Conservation (phyloP, 2,113 vertebrate genomes). For the Anarhynchus alexandrinus region DNA sequence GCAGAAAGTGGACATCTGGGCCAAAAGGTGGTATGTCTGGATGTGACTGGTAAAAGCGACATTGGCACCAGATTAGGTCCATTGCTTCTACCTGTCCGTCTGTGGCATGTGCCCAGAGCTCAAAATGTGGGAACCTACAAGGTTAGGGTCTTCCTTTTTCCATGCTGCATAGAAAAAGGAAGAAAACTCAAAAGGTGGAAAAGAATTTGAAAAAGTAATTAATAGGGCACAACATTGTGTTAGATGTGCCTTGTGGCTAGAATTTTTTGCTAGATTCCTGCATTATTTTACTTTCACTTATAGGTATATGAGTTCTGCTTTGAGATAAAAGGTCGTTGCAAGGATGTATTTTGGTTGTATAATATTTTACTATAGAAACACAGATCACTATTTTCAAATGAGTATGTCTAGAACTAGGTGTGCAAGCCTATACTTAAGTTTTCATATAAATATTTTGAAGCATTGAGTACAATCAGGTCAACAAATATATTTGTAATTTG, state of each 20-base stretch:
- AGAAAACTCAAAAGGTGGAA: background rate
- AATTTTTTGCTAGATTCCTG: background rate
- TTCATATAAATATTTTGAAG: background rate
- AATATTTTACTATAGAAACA: background rate
- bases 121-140: background rate
- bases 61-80: constrained; percentile 69
- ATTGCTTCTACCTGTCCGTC: constrained; percentile 80
- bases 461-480: background rate
- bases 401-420: background rate
- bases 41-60: constrained; percentile 68
- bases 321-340: background rate
- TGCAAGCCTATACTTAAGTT: background rate
- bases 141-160: background rate
- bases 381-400: background rate
- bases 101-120: constrained; percentile 20
- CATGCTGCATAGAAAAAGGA: background rate
- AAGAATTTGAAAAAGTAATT: background rate
- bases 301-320: background rate
- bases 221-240: background rate
- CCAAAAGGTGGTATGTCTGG: constrained; percentile 72
- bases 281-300: background rate
- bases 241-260: background rate
- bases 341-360: background rate
- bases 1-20: constrained; percentile 69
- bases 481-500: background rate